Percentiles rank a stretch among this genome's conserved stretches.
These are phyloP conservation scores for Colinus virginianus DNA, from an alignment of 2,113 vertebrate species.

Conservation along the genomic window DNA sequence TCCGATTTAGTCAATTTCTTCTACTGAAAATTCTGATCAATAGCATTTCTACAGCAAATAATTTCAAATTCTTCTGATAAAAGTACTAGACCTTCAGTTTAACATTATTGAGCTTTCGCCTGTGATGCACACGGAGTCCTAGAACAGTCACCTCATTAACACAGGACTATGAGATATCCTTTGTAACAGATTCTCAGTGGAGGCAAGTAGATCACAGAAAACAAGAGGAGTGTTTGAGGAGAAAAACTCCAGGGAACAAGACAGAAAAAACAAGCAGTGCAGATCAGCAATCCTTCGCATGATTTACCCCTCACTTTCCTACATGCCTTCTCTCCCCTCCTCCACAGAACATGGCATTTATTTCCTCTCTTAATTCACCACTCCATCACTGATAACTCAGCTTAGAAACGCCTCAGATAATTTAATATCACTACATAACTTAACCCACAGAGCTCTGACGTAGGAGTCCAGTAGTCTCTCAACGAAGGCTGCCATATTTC, in stretches of 20 bases:
- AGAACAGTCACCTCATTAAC: neutral
- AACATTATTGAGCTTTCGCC: neutral
- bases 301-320: neutral
- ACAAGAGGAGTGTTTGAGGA: neutral
- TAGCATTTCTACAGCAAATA: neutral
- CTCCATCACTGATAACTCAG: rapidly evolving
- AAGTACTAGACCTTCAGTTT: neutral
- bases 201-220: neutral
- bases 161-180: neutral
- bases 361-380: neutral
- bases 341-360: neutral
- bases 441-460: neutral
- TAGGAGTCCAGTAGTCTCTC: rapidly evolving
- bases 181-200: neutral
- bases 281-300: neutral
- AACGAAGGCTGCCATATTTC: rapidly evolving
- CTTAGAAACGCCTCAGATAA: neutral
- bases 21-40: rapidly evolving
- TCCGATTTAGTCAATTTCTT: neutral
- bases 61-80: neutral
- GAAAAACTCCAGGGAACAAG: neutral
- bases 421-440: neutral
- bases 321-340: neutral
- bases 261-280: neutral
- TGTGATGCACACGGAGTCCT: neutral